Evolutionary conservation across 2,888 invertebrate genomes (phyloP).

Genomic region (Euplagia quadripunctaria): DNA sequence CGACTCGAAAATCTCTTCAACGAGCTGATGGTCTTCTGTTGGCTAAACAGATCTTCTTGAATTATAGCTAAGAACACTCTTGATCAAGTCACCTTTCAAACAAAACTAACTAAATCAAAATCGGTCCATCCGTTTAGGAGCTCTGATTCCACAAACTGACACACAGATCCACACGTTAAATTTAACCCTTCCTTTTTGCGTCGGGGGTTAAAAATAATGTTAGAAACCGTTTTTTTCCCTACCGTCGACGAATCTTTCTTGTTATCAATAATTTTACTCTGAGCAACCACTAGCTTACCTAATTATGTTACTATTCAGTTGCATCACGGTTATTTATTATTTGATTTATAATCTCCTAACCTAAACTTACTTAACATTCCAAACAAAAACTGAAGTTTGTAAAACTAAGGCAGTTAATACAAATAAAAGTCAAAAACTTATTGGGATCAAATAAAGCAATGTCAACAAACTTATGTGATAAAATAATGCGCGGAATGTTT

Average conservation of each 20-base stretch:
- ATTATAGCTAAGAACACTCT: too few relatives aligned
- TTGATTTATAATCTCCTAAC: not conserved
- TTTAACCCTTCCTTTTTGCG: too few relatives aligned
- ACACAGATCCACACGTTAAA: too few relatives aligned
- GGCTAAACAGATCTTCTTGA: too few relatives aligned
- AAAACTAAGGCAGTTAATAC: not conserved
- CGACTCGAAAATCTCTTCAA: too few relatives aligned
- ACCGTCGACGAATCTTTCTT: not conserved
- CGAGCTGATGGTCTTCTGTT: too few relatives aligned
- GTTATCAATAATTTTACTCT: not conserved
- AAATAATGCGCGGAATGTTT: slow-evolving; percentile 11
- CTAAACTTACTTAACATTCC: not conserved
- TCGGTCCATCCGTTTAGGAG: too few relatives aligned
- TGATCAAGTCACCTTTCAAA: too few relatives aligned
- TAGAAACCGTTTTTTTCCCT: not conserved
- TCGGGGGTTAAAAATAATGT: not conserved
- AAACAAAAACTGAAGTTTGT: slow-evolving; percentile 11
- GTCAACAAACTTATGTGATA: not conserved
- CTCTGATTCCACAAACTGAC: too few relatives aligned
- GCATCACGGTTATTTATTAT: not conserved
- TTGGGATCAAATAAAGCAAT: not conserved
- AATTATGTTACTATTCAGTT: not conserved
- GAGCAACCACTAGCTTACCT: not conserved
- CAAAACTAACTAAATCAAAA: too few relatives aligned
- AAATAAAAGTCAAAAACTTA: slow-evolving; percentile 11